A percentile compares a stretch with the other conserved stretches of the same genome.
Evolutionary conservation across 2,797 vertebrate species (phyloP).

Genomic region (Chelon auratus): DNA sequence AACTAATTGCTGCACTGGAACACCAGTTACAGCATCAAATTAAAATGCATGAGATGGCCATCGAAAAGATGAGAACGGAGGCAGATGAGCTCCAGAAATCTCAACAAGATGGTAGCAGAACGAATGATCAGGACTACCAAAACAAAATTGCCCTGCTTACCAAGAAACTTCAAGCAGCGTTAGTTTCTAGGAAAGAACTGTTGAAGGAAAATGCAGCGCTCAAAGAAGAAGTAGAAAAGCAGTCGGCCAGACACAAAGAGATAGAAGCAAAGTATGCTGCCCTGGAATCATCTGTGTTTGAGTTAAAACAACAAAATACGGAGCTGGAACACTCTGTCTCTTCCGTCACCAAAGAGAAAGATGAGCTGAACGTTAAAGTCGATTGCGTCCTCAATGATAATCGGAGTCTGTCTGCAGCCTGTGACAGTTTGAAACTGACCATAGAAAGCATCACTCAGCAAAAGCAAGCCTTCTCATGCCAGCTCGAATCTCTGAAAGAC

Average conservation of each 20-base stretch:
- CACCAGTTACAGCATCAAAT: slow-evolving; percentile 76
- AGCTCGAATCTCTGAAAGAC: slow-evolving; percentile 90
- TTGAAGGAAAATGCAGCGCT: slow-evolving; percentile 85
- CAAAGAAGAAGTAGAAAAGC: slow-evolving; percentile 79
- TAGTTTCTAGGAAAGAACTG: slow-evolving; percentile 89
- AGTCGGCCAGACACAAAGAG: slow-evolving; percentile 74
- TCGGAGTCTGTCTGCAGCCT: slow-evolving; percentile 87
- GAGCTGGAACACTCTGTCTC: slow-evolving; percentile 64
- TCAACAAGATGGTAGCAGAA: slow-evolving; percentile 63
- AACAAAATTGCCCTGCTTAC: slow-evolving; percentile 80
- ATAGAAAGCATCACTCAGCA: slow-evolving; percentile 92
- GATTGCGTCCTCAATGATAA: slow-evolving; percentile 85
- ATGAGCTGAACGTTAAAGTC: slow-evolving; percentile 73
- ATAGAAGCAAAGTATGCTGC: slow-evolving; percentile 65
- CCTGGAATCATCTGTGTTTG: slow-evolving; percentile 69
- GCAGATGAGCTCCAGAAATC: slow-evolving; percentile 71
- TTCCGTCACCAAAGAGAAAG: slow-evolving; percentile 68
- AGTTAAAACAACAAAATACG: slow-evolving; percentile 73
- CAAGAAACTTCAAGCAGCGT: slow-evolving; percentile 89
- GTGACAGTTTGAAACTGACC: slow-evolving; percentile 90
- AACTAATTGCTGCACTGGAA: slow-evolving; percentile 74
- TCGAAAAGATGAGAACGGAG: slow-evolving; percentile 68
- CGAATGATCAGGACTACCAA: slow-evolving; percentile 65
- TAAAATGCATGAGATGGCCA: slow-evolving; percentile 59
- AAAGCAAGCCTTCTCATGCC: slow-evolving; percentile 91